These are phyloP conservation scores for Crambe crambe DNA, from an alignment of 37 sponge, comb jelly and placozoan genomes.

Conservation along the genomic window DNA sequence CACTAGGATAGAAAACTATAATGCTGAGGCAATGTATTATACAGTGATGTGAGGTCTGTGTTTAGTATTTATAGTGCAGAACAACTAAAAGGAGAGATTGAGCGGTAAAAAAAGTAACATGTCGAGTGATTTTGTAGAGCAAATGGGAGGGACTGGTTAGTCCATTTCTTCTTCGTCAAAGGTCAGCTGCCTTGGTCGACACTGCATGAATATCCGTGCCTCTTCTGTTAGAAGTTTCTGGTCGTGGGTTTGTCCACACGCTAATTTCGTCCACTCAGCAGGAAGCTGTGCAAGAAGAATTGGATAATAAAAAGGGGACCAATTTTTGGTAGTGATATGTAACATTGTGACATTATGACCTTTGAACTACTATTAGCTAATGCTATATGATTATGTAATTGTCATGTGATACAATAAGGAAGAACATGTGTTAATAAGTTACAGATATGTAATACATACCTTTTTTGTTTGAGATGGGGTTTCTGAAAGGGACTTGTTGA, in stretches of 20 bases:
- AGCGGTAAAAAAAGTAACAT: not conserved
- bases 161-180: conserved; percentile 20
- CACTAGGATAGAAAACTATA: not conserved
- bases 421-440: not conserved
- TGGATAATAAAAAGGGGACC: not conserved
- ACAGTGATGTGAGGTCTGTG: not conserved
- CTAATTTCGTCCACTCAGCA: conserved; percentile 48
- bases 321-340: not conserved
- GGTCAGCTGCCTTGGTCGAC: conserved; percentile 36
- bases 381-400: not conserved
- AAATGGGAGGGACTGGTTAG: too few species aligned
- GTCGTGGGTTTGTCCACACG: conserved; percentile 65
- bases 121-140: too few species aligned
- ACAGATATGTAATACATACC: conserved; percentile 23
- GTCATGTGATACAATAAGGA: not conserved
- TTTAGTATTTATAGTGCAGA: not conserved
- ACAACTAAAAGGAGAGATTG: not conserved
- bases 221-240: conserved; percentile 49
- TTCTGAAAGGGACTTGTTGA: conserved; percentile 58
- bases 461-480: conserved; percentile 37
- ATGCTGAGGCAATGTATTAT: not conserved
- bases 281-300: conserved; percentile 34
- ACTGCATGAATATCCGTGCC: conserved; percentile 44
- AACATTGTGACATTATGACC: not conserved
- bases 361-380: not conserved